Evolutionary conservation across 2,797 vertebrate species (phyloP).

Genomic region (Mastacembelus armatus): DNA sequence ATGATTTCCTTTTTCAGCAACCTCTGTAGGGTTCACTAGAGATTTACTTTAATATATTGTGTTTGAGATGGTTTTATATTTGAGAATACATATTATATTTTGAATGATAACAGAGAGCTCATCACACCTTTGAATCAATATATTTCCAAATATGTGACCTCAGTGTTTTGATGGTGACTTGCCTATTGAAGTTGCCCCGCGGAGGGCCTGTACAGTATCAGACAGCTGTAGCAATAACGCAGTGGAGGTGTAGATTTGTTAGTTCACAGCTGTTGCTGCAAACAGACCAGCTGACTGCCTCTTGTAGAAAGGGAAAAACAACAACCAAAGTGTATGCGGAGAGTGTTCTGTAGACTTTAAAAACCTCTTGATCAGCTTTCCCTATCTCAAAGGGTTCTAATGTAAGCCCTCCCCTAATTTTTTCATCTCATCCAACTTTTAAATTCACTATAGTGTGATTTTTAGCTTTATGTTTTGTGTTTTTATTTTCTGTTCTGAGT

Average conservation of each 20-base stretch:
- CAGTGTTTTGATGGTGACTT: constrained; percentile 48
- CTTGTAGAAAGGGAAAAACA: constrained; percentile 55
- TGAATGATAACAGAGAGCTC: constrained; percentile 62
- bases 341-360: constrained; percentile 50
- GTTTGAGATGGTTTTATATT: constrained; percentile 75
- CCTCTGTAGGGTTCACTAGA: constrained; percentile 45
- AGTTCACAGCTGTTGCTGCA: constrained; percentile 48
- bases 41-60: constrained; percentile 67
- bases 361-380: constrained; percentile 63
- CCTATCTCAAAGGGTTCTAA: constrained; percentile 39
- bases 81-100: constrained; percentile 70
- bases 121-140: constrained; percentile 51
- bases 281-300: constrained; percentile 47
- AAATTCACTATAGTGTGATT: constrained; percentile 44
- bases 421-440: constrained; percentile 37
- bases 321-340: constrained; percentile 74
- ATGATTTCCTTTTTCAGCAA: constrained; percentile 43
- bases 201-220: constrained; percentile 34
- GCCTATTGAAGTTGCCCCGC: constrained; percentile 31
- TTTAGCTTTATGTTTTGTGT: constrained; percentile 58
- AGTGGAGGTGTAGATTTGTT: constrained; percentile 32
- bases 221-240: constrained; percentile 72
- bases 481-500: constrained; percentile 50
- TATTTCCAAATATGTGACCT: constrained; percentile 68
- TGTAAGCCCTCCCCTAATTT: constrained; percentile 13